Percentiles rank a stretch among this genome's conserved stretches.
Conservation (phyloP, 2,888 invertebrate species). For the Pristionchus fissidentatus region DNA sequence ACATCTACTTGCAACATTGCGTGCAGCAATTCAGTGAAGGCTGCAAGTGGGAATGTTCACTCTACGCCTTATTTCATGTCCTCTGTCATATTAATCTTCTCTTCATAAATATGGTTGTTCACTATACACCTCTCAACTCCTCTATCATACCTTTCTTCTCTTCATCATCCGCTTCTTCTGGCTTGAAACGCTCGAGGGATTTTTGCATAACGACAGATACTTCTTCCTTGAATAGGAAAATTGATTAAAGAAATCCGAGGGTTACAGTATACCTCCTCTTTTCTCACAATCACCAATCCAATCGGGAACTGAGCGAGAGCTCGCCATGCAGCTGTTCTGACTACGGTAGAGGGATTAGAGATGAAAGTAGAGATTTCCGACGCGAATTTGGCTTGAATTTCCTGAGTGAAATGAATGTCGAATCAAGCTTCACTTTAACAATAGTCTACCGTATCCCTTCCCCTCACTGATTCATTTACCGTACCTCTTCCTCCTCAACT, state of each 20-base stretch:
- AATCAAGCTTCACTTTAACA: background rate
- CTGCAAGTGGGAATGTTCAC: background rate
- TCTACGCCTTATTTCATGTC: background rate
- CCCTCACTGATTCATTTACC: background rate
- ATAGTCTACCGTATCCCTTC: no score
- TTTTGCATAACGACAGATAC: background rate
- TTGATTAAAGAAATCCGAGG: background rate
- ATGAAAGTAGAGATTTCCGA: background rate
- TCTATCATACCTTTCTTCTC: constrained; percentile 19
- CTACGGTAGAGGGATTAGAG: background rate
- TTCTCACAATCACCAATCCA: background rate
- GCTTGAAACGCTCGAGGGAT: background rate
- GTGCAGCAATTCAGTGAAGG: background rate
- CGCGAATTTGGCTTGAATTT: background rate
- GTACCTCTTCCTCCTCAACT: constrained; percentile 32
- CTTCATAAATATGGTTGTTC: background rate
- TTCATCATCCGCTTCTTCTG: constrained; percentile 4
- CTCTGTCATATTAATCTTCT: background rate
- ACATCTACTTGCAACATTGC: constrained; percentile 25
- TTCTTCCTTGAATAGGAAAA: background rate
- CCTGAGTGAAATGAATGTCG: no score
- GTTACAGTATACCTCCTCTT: constrained; percentile 18
- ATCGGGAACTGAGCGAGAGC: background rate
- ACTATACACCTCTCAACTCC: no score
- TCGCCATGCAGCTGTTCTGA: constrained; percentile 23